Conservation (phyloP, 1,140 invertebrate genomes). For the Centruroides sculpturatus region DNA sequence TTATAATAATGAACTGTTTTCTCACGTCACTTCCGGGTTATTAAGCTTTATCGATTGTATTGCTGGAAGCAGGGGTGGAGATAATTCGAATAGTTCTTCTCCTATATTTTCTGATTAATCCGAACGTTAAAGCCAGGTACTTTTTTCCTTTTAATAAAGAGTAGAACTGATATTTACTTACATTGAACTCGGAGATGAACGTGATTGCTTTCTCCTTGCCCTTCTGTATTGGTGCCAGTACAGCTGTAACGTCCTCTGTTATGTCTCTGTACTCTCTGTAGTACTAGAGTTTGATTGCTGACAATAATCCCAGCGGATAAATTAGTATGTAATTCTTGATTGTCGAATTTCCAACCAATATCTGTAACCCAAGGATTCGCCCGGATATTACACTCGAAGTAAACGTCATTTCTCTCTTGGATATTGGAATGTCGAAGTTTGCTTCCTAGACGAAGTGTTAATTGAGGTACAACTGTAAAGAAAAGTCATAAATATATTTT, state of each 20-base stretch:
- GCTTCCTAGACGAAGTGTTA: constrained; percentile 20
- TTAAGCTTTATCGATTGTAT: too few species aligned
- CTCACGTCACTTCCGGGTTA: too few species aligned
- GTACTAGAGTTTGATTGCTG: constrained; percentile 51
- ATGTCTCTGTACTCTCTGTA: constrained; percentile 25
- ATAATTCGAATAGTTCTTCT: too few species aligned
- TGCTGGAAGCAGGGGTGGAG: too few species aligned
- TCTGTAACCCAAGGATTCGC: constrained; percentile 68
- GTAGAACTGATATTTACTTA: neutral
- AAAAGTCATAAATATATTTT: neutral
- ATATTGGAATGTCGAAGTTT: constrained; percentile 22
- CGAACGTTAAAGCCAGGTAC: too few species aligned
- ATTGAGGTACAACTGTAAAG: constrained; percentile 19
- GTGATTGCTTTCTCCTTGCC: constrained; percentile 66
- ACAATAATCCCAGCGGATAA: constrained; percentile 60
- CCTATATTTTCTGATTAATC: too few species aligned
- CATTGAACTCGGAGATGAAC: constrained; percentile 72
- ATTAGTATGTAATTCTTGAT: constrained; percentile 51
- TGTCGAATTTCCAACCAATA: constrained; percentile 68
- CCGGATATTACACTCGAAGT: constrained; percentile 76
- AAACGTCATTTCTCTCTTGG: constrained; percentile 62
- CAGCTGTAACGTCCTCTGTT: constrained; percentile 52
- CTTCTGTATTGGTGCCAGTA: constrained; percentile 69
- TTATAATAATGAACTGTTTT: too few species aligned
- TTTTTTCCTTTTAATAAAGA: too few species aligned